Evolutionary conservation across 2,888 invertebrate species (phyloP).

Genomic region (Nomada lathburiana): DNA sequence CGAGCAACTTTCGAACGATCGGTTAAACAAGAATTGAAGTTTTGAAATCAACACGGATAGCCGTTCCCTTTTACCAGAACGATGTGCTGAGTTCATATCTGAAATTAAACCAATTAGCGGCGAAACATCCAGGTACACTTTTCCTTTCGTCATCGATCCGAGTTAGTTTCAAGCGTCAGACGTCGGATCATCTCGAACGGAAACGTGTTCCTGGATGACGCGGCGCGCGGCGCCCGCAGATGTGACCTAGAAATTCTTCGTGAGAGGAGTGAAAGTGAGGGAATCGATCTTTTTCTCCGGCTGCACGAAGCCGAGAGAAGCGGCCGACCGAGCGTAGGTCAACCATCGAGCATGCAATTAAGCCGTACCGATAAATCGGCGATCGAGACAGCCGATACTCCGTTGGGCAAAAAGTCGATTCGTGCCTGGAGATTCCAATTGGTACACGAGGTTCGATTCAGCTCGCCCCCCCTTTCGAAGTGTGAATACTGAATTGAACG

Average conservation of each 20-base stretch:
- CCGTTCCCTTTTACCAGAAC: no score
- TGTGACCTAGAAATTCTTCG: constrained; percentile 66
- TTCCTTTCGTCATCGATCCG: constrained; percentile 13
- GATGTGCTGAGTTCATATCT: not conserved
- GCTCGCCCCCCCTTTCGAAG: not conserved
- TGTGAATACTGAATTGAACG: constrained; percentile 1
- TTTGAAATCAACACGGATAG: no score
- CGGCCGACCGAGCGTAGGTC: constrained; percentile 29
- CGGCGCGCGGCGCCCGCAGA: constrained; percentile 17
- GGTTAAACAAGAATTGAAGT: no score
- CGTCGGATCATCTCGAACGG: constrained; percentile 13
- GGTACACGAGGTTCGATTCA: constrained; percentile 54
- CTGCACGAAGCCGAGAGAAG: constrained; percentile 17
- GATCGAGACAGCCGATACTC: constrained; percentile 65
- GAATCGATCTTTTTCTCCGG: constrained; percentile 29
- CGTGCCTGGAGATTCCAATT: constrained; percentile 61
- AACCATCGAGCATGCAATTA: constrained; percentile 69
- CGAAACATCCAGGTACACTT: not conserved
- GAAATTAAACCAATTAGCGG: not conserved
- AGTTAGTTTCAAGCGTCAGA: not conserved
- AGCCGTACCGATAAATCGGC: constrained; percentile 66
- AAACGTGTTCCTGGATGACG: constrained; percentile 47
- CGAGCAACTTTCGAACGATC: no score
- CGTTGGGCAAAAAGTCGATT: constrained; percentile 58
- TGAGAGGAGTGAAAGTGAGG: constrained; percentile 62